Evolutionary conservation across 2,797 vertebrate genomes (phyloP), one percentile per base, ranked within the genome.

Genomic region (Rhinichthys osculus): DNA sequence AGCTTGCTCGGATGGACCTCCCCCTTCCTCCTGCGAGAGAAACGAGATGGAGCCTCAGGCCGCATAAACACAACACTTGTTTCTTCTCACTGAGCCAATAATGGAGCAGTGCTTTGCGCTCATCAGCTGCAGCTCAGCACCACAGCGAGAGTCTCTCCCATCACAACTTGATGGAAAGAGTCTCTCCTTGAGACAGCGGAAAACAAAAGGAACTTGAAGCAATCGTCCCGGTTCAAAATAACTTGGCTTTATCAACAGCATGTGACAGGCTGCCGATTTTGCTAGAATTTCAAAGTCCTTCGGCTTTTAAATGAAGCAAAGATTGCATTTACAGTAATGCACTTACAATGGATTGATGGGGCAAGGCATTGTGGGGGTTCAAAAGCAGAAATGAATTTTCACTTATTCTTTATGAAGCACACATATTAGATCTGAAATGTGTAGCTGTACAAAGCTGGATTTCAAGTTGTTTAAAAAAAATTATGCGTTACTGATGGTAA

Each of bases 1-100:
- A 21, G 95, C 96, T 92, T 98, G 96, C 87, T 96, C 91, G 13
- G 97, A 97, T 0, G 96, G 96, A 40, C 91, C 91, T 50, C 1
- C 90, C 44, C 93, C 93, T 88, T 94, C 92, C 72, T 91, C 94
- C 98, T 98, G 93, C 88, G 33, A 87, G 44, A 87, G 42, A 80
- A 59, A 35, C 16, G 27, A 78, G 73, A 84, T 64, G 69, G 59
- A 76, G 57, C 82, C 82, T 83, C 27, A 83, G 82, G 84, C 67
- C 40, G 2, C 44, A 86, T 40, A 84, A 83, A 88, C 76, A 76
- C 82, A 83, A 76, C 71, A 78, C 81, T 40, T 86, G 85, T 82
- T 86, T 70, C 85, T 76, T 76, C 80, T 78, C 38, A 85, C 54
- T 59, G 54, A 47, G 59, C 50, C 81, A 77, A 83, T 88, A 85